Evolutionary conservation across 2,888 invertebrate species (phyloP), one percentile per base, ranked within the genome.

Genomic region (Ophion slaviceki): DNA sequence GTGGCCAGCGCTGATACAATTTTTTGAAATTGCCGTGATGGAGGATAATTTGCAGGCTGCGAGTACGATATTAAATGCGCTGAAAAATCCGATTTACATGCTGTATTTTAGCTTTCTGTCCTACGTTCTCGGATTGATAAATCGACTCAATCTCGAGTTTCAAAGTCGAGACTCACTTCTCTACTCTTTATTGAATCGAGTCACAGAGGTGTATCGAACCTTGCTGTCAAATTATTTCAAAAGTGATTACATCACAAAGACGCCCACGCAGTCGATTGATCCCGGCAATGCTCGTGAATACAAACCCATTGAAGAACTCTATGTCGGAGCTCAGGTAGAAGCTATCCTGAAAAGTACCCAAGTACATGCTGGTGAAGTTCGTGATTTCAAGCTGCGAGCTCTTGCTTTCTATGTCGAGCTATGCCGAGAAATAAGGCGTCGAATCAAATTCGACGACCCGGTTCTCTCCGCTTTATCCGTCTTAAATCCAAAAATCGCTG

Each of bases 11-110:
- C n/a, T 76, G 47, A 14, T 62, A 1, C 45, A 32, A 8, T 82
- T 53, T 76, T 82, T 77, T 53, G 57, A 17, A 64, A 40, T 24
- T 14, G 72, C 67, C 28, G 72, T 28, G 1, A 20, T 8, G 1
- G 10, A 78, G 11, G 67, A 83, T 28, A 83, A 74, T 32, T 68
- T 77, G 20, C 70, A 68, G 17, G 14, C 61, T 17, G 76, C 71
- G 6, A 45, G 20, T 17, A 77, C 62, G 1, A 70, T 77, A 10
- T 45, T 64, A 17, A 14, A 53, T 3, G 77, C 77, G 20, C 66
- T 75, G 10, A 40, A 67, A 47, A 75, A 81, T 67, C 66, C 64
- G 2, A 17, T 75, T 1, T 77, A 62, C 62, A 82, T 64, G 28
- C 10, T 70, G 8, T 70, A 71, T 32, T 70, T 77, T 40, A 47